A percentile compares a stretch with the other conserved stretches of the same genome.
These are phyloP conservation scores for Dichetophora obliterata DNA, from an alignment of 2,888 invertebrate species.

Conservation along the genomic window DNA sequence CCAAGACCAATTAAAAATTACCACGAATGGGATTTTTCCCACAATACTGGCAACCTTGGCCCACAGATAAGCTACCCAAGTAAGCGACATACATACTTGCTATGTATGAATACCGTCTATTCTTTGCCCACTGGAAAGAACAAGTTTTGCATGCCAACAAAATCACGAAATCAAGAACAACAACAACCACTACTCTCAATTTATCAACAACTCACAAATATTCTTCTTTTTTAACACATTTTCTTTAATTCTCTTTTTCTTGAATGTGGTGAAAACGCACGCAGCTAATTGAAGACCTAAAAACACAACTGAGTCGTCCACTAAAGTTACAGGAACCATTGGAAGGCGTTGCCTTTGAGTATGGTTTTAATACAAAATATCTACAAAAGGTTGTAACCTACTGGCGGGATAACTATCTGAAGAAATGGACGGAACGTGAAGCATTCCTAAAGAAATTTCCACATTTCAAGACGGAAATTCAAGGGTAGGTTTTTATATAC, in stretches of 20 bases:
- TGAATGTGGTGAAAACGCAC: not conserved
- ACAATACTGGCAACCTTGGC: no score
- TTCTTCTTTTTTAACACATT: conserved; percentile 4
- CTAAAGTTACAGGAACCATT: conserved; percentile 73
- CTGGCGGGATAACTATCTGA: conserved; percentile 83
- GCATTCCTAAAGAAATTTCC: conserved; percentile 79
- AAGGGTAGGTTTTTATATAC: conserved; percentile 71
- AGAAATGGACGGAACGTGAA: conserved; percentile 77
- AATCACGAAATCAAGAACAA: not conserved
- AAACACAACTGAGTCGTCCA: conserved; percentile 73
- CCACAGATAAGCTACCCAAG: no score
- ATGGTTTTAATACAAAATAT: conserved; percentile 83
- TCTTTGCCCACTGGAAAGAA: not conserved
- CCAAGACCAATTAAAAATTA: no score
- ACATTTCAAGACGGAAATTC: conserved; percentile 83
- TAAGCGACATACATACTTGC: no score
- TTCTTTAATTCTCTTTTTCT: conserved; percentile 5
- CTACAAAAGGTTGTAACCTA: conserved; percentile 78
- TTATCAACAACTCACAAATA: not conserved
- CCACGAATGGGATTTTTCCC: no score
- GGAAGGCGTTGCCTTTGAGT: conserved; percentile 79
- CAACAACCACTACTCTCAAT: conserved; percentile 5
- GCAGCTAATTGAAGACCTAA: conserved; percentile 74
- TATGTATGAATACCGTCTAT: not conserved
- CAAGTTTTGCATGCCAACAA: not conserved